Evolutionary conservation across 2,888 invertebrate genomes (phyloP).

Genomic region (Orchesella flavescens): DNA sequence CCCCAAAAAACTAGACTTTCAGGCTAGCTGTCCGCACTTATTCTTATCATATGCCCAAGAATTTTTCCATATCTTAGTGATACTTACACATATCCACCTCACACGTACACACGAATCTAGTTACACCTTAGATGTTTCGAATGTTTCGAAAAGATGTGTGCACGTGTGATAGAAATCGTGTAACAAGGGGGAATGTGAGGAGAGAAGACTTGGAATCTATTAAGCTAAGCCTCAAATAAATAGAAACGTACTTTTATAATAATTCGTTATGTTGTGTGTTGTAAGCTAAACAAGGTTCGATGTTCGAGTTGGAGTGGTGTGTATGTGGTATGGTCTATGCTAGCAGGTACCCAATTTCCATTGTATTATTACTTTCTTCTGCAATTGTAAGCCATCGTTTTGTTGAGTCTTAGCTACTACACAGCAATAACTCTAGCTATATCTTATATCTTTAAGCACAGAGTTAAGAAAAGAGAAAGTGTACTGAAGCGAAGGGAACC

Average conservation of each 20-base stretch:
- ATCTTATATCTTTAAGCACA: not conserved
- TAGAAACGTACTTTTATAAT: constrained; percentile 12
- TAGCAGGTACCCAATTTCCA: not conserved
- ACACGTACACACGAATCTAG: constrained; percentile 1
- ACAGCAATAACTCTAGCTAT: not conserved
- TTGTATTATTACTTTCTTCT: not conserved
- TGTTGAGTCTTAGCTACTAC: not conserved
- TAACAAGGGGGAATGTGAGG: not conserved
- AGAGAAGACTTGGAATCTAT: constrained; percentile 27
- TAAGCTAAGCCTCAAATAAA: constrained; percentile 37
- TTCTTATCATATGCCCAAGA: no score
- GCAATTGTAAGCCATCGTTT: not conserved
- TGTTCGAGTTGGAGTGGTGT: not conserved
- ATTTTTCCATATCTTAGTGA: no score
- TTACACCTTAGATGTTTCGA: constrained; percentile 4
- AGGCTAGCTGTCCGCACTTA: not conserved
- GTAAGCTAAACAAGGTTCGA: not conserved
- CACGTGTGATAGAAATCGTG: constrained; percentile 6
- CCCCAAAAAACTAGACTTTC: constrained; percentile 10
- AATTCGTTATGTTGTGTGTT: not conserved
- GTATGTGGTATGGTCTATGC: not conserved
- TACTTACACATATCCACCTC: not conserved
- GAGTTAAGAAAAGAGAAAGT: constrained; percentile 22
- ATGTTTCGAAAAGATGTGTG: constrained; percentile 6
- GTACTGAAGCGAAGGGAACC: constrained; percentile 45